Evolutionary conservation across 2,888 invertebrate genomes (phyloP).

Genomic region (Imbricaverruca yamaguchii): DNA sequence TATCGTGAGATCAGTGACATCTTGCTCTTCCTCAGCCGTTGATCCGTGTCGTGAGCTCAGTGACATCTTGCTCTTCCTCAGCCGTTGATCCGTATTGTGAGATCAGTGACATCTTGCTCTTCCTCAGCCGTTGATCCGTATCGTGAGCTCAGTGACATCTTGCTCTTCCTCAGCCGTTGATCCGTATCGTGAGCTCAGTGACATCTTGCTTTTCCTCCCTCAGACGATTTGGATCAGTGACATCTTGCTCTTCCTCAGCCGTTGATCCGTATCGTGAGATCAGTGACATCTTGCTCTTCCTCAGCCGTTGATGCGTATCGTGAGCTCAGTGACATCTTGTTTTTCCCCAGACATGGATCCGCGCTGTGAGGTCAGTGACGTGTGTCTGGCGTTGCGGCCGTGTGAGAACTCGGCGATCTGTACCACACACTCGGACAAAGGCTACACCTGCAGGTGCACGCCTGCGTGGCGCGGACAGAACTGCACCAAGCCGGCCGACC

Average conservation of each 20-base stretch:
- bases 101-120: not conserved
- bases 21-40: too few relatives aligned
- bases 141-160: too few relatives aligned
- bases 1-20: too few relatives aligned
- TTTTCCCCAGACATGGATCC: not conserved
- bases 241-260: too few relatives aligned
- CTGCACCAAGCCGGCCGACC: not conserved
- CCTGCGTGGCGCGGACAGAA: not conserved
- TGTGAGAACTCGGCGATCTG: conserved; percentile 10
- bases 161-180: too few relatives aligned
- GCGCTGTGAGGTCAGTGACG: conserved; percentile 3
- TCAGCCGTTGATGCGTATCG: too few relatives aligned
- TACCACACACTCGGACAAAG: not conserved
- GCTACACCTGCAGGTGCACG: not conserved
- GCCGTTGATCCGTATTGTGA: not conserved
- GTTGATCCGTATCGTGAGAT: too few relatives aligned
- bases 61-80: not conserved
- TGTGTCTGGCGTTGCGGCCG: conserved; percentile 1
- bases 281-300: too few relatives aligned
- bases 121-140: too few relatives aligned
- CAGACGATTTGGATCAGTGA: too few relatives aligned
- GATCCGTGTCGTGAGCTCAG: not conserved
- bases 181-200: not conserved
- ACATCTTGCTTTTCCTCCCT: not conserved
- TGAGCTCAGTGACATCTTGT: not conserved